Conservation (phyloP, 2,113 vertebrate genomes). For the Lophotis ruficrista region DNA sequence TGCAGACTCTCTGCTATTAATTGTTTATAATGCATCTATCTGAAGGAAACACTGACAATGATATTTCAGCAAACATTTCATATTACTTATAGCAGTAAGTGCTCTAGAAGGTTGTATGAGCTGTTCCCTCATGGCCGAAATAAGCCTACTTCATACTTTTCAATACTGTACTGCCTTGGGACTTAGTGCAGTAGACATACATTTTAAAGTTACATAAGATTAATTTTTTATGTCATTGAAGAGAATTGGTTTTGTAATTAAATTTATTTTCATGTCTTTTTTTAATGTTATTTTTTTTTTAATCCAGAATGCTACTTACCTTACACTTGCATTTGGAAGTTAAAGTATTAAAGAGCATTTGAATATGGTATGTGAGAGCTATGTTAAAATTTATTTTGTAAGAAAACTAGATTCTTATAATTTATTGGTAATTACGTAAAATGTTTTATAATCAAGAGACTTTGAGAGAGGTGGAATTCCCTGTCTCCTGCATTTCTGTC, state of each 20-base stretch:
- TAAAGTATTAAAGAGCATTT: not conserved
- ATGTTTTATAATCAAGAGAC: not conserved
- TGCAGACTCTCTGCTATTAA: not conserved
- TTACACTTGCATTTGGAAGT: not conserved
- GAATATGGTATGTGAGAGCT: not conserved
- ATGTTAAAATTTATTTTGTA: not conserved
- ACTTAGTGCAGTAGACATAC: not conserved
- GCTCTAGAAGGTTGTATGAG: not conserved
- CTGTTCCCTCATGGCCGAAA: not conserved
- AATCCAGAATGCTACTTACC: not conserved
- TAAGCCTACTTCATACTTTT: slow-evolving; percentile 6
- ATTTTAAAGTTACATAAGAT: slow-evolving; percentile 57
- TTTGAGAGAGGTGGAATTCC: not conserved
- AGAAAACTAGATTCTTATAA: not conserved
- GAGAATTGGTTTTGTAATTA: slow-evolving; percentile 52
- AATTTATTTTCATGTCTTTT: slow-evolving; percentile 30
- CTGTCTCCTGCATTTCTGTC: not conserved
- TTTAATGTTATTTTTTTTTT: not conserved
- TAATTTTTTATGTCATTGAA: slow-evolving; percentile 54
- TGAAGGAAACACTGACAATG: slow-evolving; percentile 3
- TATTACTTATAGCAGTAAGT: slow-evolving; percentile 40
- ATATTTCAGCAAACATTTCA: slow-evolving; percentile 13
- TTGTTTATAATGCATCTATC: slow-evolving; percentile 17
- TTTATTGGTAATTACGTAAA: not conserved
- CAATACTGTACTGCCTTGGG: not conserved